phyloP scores from a whole-genome alignment of 2,113 vertebrate species.

The Ceyx margarethae region DNA sequence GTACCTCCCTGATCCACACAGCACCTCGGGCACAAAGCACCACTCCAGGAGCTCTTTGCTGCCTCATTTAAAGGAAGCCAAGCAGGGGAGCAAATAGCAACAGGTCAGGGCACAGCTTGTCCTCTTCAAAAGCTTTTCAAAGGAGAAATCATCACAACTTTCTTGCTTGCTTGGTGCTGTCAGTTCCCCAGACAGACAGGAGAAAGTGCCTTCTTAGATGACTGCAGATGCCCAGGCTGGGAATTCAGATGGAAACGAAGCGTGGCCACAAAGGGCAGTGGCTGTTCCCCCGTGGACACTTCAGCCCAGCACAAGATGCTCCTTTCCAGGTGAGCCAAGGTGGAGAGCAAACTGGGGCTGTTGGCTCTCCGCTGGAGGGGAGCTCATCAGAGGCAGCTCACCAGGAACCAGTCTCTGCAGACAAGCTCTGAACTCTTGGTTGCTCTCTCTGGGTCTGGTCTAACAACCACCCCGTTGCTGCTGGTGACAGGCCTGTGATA shows the following conservation, averaged over 20 bases:
- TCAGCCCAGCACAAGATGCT: not conserved
- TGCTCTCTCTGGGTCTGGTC: not conserved
- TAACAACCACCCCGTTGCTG: not conserved
- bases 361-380: not conserved
- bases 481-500: slow-evolving; percentile 37
- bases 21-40: not conserved
- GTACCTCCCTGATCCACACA: not conserved
- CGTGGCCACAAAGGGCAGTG: not conserved
- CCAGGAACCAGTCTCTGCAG: not conserved
- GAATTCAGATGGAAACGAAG: not conserved
- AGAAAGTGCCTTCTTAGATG: not conserved
- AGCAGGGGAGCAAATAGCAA: not conserved
- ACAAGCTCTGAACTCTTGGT: not conserved
- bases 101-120: not conserved
- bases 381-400: not conserved
- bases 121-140: not conserved
- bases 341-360: not conserved
- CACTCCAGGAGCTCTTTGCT: not conserved
- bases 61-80: not conserved
- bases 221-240: fast-evolving
- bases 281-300: not conserved
- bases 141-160: not conserved
- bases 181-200: not conserved
- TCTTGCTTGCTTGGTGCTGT: not conserved
- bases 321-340: not conserved